Conservation (phyloP, 2,888 invertebrate species). For the Drosophila eohydei region DNA sequence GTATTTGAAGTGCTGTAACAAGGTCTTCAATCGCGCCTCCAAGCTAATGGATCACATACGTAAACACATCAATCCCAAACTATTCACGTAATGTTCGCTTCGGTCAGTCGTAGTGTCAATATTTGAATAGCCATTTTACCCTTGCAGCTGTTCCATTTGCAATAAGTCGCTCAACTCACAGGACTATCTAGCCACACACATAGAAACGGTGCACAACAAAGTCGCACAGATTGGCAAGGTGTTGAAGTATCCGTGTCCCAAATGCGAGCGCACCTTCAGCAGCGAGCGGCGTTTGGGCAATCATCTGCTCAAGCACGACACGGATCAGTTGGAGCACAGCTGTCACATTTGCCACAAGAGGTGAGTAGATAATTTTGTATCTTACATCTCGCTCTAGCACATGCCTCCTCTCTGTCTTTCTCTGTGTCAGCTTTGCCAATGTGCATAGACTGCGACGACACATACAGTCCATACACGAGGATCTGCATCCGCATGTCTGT, state of each 20-base stretch:
- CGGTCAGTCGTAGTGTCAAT: not conserved
- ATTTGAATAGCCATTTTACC: not conserved
- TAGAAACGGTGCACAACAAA: slow-evolving; percentile 72
- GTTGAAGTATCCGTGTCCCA: slow-evolving; percentile 64
- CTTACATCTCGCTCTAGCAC: slow-evolving; percentile 1
- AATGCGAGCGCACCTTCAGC: slow-evolving; percentile 71
- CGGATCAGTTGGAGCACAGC: slow-evolving; percentile 68
- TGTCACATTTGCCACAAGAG: slow-evolving; percentile 68
- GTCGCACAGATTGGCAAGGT: slow-evolving; percentile 62
- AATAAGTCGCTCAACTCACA: slow-evolving; percentile 71
- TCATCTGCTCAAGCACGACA: slow-evolving; percentile 66
- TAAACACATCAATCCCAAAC: slow-evolving; percentile 79
- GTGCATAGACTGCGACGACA: slow-evolving; percentile 74
- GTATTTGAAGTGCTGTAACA: slow-evolving; percentile 79
- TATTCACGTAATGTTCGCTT: slow-evolving; percentile 65
- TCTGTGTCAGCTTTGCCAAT: slow-evolving; percentile 67
- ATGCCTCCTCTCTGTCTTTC: slow-evolving; percentile 3
- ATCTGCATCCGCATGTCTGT: slow-evolving; percentile 75
- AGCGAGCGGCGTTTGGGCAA: slow-evolving; percentile 65
- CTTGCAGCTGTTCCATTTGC: slow-evolving; percentile 62
- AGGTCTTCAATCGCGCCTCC: slow-evolving; percentile 68
- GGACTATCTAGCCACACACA: slow-evolving; percentile 70
- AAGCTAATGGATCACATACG: slow-evolving; percentile 79
- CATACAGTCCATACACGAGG: slow-evolving; percentile 78
- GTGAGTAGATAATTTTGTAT: slow-evolving; percentile 16